Evolutionary conservation across 2,113 vertebrate genomes (phyloP).

Genomic region (Drymodes brunneopygia): DNA sequence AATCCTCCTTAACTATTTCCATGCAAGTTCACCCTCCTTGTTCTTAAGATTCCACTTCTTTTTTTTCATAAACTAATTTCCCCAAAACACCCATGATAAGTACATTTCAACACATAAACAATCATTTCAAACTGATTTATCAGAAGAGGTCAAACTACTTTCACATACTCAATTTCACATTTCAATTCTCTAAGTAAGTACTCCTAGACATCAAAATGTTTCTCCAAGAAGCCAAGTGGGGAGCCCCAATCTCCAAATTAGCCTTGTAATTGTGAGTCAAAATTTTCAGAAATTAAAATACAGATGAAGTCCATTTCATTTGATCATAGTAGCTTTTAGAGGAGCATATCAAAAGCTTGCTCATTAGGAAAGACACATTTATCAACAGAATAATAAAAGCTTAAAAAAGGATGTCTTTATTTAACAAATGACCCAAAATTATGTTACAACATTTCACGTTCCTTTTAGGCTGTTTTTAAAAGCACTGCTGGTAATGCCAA

Average conservation of each 20-base stretch:
- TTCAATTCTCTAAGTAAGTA: background rate
- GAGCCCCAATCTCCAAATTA: background rate
- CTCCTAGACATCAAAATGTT: background rate
- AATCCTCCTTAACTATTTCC: background rate
- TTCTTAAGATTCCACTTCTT: background rate
- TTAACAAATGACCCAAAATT: slow-evolving; percentile 51
- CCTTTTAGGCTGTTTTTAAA: slow-evolving; percentile 51
- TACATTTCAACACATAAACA: background rate
- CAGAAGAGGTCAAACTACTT: slow-evolving; percentile 26
- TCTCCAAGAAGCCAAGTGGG: background rate
- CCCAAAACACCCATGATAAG: background rate
- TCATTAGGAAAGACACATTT: slow-evolving; percentile 64
- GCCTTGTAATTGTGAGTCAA: background rate
- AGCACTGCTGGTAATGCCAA: slow-evolving; percentile 63
- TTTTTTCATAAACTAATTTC: background rate
- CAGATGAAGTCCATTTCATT: slow-evolving; percentile 24
- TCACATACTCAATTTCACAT: too few relatives aligned
- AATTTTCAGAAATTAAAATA: slow-evolving; percentile 15
- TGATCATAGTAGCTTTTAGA: slow-evolving; percentile 58
- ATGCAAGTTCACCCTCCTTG: background rate
- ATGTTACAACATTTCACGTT: slow-evolving; percentile 1
- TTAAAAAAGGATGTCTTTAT: slow-evolving; percentile 81
- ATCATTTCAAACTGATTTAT: background rate
- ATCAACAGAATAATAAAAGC: slow-evolving; percentile 61
- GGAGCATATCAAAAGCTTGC: slow-evolving; percentile 50